Conservation (phyloP, 2,797 vertebrate species). For the Siniperca obscura region DNA sequence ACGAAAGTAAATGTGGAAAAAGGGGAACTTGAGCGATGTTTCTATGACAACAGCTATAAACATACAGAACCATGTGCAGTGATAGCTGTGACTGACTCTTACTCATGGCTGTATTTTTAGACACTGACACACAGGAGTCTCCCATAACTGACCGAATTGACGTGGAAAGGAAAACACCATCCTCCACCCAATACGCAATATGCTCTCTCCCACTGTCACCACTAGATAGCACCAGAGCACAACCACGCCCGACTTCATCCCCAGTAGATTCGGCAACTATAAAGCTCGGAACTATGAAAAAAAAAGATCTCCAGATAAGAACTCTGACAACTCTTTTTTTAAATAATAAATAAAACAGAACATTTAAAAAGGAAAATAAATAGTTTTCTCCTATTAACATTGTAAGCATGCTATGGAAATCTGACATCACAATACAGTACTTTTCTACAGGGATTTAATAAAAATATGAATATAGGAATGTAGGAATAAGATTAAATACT, state of each 20-base stretch:
- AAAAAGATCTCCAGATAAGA: background rate
- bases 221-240: conserved; percentile 69
- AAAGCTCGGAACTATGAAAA: background rate
- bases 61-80: conserved; percentile 58
- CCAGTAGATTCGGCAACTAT: background rate
- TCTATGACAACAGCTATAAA: conserved; percentile 69
- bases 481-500: background rate
- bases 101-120: conserved; percentile 79
- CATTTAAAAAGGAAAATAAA: background rate
- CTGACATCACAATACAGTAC: background rate
- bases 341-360: too few relatives aligned
- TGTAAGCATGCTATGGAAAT: too few relatives aligned
- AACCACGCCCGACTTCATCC: conserved; percentile 7
- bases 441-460: background rate
- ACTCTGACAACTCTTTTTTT: background rate
- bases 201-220: conserved; percentile 12
- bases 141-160: conserved; percentile 31
- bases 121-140: conserved; percentile 36
- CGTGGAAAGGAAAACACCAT: conserved; percentile 54
- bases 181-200: background rate
- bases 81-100: conserved; percentile 50
- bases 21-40: conserved; percentile 66
- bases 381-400: background rate
- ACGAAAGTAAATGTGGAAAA: conserved; percentile 56
- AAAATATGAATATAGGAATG: background rate